Conservation (phyloP, 1,140 invertebrate species). For the Lepidurus apus region DNA sequence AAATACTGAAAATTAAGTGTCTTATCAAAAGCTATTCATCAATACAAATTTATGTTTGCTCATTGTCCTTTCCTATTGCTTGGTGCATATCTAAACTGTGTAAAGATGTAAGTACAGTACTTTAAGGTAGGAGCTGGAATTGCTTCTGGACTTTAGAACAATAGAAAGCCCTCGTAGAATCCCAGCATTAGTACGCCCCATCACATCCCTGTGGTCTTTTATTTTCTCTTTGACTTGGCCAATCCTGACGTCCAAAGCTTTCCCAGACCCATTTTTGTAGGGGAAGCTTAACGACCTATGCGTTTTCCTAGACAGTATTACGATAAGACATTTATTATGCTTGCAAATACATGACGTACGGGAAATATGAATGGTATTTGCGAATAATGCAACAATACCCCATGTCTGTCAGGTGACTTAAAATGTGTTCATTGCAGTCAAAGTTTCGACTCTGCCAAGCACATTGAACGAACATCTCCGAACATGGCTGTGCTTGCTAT, state of each 20-base stretch:
- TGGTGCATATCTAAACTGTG: too few relatives aligned
- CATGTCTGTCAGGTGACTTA: neutral
- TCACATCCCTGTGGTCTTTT: neutral
- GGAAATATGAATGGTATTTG: neutral
- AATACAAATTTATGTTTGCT: too few relatives aligned
- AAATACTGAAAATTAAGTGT: too few relatives aligned
- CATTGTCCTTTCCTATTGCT: too few relatives aligned
- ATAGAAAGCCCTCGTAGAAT: neutral
- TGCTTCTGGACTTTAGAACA: neutral
- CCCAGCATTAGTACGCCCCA: neutral
- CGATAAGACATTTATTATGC: neutral
- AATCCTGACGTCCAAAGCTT: neutral
- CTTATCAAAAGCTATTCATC: too few relatives aligned
- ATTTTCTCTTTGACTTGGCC: neutral
- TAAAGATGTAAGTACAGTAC: neutral
- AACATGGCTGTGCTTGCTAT: neutral
- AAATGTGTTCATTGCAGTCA: neutral
- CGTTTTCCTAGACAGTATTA: neutral
- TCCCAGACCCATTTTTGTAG: neutral
- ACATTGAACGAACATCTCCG: neutral
- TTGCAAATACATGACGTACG: neutral
- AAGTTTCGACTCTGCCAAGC: neutral
- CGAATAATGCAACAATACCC: constrained; percentile 9
- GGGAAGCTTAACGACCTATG: neutral
- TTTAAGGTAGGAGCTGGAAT: neutral